A percentile compares a stretch with the other conserved stretches of the same genome.
Evolutionary conservation across 2,113 vertebrate species (phyloP).

Genomic region (Bothrops jararaca): DNA sequence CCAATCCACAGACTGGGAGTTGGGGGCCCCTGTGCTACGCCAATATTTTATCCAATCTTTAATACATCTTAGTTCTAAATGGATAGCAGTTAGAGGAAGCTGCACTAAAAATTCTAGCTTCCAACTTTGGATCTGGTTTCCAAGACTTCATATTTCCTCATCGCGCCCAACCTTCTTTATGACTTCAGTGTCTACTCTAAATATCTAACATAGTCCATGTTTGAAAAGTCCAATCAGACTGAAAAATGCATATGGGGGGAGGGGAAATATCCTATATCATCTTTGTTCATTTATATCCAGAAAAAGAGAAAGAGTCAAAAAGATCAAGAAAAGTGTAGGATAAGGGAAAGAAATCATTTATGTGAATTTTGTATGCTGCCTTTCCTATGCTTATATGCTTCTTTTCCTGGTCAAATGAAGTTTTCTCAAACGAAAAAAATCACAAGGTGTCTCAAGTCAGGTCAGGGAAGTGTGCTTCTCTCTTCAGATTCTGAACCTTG

Average conservation of each 20-base stretch:
- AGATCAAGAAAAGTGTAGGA: not conserved
- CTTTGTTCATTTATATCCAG: not conserved
- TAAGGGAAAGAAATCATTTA: not conserved
- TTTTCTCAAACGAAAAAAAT: slow-evolving; percentile 46
- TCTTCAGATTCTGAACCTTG: not conserved
- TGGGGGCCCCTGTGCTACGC: not conserved
- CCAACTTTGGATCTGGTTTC: not conserved
- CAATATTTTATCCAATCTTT: not conserved
- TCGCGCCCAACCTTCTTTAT: not conserved
- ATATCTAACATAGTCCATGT: not conserved
- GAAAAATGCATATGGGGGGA: not conserved
- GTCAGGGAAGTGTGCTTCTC: slow-evolving; percentile 24
- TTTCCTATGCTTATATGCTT: not conserved
- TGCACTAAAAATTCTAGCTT: not conserved
- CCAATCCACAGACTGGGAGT: too few species aligned
- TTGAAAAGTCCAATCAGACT: slow-evolving; percentile 45
- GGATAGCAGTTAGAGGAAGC: not conserved
- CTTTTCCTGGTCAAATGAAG: slow-evolving; percentile 44
- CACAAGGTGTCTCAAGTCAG: not conserved
- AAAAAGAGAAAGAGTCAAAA: not conserved
- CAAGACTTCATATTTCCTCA: not conserved
- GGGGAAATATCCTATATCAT: not conserved
- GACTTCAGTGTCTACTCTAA: not conserved
- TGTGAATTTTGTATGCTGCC: not conserved
- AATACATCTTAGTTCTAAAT: not conserved